A percentile compares a stretch with the other conserved stretches of the same genome.
These are phyloP conservation scores for Talpa occidentalis DNA, from an alignment of 2,113 vertebrate genomes.

Conservation along the genomic window DNA sequence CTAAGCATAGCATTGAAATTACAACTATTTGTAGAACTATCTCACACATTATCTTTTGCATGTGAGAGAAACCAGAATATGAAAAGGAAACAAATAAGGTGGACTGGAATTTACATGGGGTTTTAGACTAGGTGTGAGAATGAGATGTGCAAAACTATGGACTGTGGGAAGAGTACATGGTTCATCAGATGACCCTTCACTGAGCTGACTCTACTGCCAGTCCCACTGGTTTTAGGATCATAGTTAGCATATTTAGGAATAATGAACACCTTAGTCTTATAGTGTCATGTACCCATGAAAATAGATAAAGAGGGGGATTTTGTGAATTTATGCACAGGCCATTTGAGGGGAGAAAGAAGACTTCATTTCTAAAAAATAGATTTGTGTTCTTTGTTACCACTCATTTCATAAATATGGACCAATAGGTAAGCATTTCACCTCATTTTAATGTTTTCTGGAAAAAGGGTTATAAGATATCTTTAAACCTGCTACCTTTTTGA, in stretches of 20 bases:
- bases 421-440: neutral
- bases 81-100: neutral
- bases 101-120: neutral
- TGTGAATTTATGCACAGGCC: neutral
- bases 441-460: neutral
- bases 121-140: neutral
- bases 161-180: too few relatives aligned
- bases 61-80: neutral
- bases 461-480: neutral
- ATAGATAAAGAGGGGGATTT: neutral
- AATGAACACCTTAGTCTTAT: neutral
- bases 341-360: neutral
- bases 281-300: neutral
- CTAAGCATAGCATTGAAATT: neutral
- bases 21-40: neutral
- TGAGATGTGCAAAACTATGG: neutral
- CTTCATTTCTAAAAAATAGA: neutral
- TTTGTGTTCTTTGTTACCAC: neutral
- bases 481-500: neutral
- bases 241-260: neutral
- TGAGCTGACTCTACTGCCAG: neutral
- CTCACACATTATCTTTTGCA: neutral
- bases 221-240: neutral
- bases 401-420: neutral
- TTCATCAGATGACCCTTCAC: neutral